phyloP scores from a whole-genome alignment of 2,113 vertebrate species.

The Aldabrachelys gigantea region DNA sequence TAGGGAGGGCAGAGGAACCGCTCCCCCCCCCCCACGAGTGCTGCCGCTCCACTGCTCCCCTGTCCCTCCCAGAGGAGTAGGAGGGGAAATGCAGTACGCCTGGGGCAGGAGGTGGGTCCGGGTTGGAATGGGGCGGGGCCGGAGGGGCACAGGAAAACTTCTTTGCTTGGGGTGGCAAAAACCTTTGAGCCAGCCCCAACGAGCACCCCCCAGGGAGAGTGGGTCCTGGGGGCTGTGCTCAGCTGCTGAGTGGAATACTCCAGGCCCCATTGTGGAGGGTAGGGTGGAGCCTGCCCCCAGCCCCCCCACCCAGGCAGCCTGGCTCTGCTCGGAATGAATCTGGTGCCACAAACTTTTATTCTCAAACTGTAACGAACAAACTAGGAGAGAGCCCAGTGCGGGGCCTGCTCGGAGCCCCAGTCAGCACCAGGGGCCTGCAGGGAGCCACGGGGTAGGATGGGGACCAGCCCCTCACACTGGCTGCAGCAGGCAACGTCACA shows the following conservation, averaged over 20 bases:
- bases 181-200: too few relatives aligned
- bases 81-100: too few relatives aligned
- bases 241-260: not conserved
- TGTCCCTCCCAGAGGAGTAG: too few relatives aligned
- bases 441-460: conserved; percentile 50
- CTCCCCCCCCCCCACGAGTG: too few relatives aligned
- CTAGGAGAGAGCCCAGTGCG: conserved; percentile 78
- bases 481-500: conserved; percentile 36
- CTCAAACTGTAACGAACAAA: conserved; percentile 86
- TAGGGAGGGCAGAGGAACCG: too few relatives aligned
- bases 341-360: conserved; percentile 86
- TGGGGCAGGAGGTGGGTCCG: too few relatives aligned
- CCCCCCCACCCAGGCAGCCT: not conserved
- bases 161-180: too few relatives aligned
- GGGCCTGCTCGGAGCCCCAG: conserved; percentile 37
- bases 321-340: conserved; percentile 72
- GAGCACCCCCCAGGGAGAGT: too few relatives aligned
- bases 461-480: conserved; percentile 71
- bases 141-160: too few relatives aligned
- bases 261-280: not conserved
- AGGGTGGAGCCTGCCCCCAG: not conserved
- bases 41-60: too few relatives aligned
- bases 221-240: not conserved
- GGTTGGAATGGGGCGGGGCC: too few relatives aligned
- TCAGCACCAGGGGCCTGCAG: conserved; percentile 34